Base-by-base conservation (phyloP, 1,140 invertebrate species). In the Eriosoma lanigerum region DNA sequence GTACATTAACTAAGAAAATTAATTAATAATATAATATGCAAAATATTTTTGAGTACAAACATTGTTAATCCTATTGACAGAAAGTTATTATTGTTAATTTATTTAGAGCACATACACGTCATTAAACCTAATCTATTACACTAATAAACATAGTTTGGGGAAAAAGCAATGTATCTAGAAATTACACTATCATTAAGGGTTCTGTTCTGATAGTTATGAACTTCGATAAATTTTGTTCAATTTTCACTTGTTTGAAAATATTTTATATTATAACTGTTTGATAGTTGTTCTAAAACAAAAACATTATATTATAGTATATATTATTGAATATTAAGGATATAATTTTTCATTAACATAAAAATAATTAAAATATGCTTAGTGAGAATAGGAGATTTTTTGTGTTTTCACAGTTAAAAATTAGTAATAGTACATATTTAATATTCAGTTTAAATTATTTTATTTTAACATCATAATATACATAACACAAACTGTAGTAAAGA, bases 21-120 rank as follows among this genome's bases (percentile, higher is more conserved):
- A 58, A 21, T 32, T 75, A 75, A 60, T 76, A 60, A 78, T 78
- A 60, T 26, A 76, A 76, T 78, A 78, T 48, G 75, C 56, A 48
- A 58, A 76, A 60, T 46, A 58, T 19, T 76, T 44, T 60, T 44
- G 48, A 62, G 56, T 62, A 78, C 58, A 48, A 78, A 78, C 21
- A 78, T 78, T 46, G 17, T 78, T 78, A 78, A 62, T 44, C 54
- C 56, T 78, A 78, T 78, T 78, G 75, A 78, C 56, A 78, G 62
- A 78, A 60, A 78, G 44, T 62, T 48, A 38, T 78, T 60, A 26
- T 62, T 78, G 38, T 46, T 46, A 62, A 62, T 78, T 78, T n/a
- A n/a, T n/a, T 29, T 78, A 48, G 75, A 78, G 62, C 75, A 78
- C 75, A 78, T 78, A 78, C 56, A 62, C 56, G 62, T 38, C 75